phyloP scores from a whole-genome alignment of 2,888 invertebrate species.

The Andrena hattorfiana region DNA sequence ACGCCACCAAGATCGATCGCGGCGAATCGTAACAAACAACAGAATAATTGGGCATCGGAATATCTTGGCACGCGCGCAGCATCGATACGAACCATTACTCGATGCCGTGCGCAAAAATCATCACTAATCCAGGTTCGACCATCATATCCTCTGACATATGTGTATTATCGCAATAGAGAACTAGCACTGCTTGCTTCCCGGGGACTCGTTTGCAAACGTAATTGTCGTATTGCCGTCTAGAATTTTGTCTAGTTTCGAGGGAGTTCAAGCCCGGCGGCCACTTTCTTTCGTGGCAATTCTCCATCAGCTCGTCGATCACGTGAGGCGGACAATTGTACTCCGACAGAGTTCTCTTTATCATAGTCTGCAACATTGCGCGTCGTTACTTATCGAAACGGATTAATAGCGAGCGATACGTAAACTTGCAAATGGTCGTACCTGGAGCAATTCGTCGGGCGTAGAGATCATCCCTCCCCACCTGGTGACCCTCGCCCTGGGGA shows the following conservation, averaged over 20 bases:
- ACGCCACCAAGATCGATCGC: constrained; percentile 31
- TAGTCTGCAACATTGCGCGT: constrained; percentile 88
- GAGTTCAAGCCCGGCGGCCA: constrained; percentile 98
- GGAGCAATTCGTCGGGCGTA: constrained; percentile 97
- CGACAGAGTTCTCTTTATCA: constrained; percentile 96
- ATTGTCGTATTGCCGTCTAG: constrained; percentile 96
- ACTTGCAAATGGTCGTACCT: constrained; percentile 86
- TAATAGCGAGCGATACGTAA: not conserved
- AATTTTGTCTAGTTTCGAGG: constrained; percentile 96
- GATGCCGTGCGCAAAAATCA: constrained; percentile 99
- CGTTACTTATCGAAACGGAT: not conserved
- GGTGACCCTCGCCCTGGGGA: constrained; percentile 94
- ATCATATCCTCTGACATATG: constrained; percentile 99
- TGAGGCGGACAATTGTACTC: constrained; percentile 98
- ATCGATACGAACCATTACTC: constrained; percentile 86
- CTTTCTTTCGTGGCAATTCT: constrained; percentile 97
- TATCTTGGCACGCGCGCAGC: constrained; percentile 26
- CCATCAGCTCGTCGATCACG: constrained; percentile 97
- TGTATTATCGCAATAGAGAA: constrained; percentile 96
- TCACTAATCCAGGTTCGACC: constrained; percentile 97
- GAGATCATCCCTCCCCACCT: constrained; percentile 99
- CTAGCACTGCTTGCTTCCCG: constrained; percentile 97
- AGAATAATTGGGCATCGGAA: constrained; percentile 41
- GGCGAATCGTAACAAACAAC: constrained; percentile 49
- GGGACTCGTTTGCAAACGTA: constrained; percentile 98